Base-by-base conservation (phyloP, 2,797 vertebrate species). In the Arremon aurantiirostris region DNA sequence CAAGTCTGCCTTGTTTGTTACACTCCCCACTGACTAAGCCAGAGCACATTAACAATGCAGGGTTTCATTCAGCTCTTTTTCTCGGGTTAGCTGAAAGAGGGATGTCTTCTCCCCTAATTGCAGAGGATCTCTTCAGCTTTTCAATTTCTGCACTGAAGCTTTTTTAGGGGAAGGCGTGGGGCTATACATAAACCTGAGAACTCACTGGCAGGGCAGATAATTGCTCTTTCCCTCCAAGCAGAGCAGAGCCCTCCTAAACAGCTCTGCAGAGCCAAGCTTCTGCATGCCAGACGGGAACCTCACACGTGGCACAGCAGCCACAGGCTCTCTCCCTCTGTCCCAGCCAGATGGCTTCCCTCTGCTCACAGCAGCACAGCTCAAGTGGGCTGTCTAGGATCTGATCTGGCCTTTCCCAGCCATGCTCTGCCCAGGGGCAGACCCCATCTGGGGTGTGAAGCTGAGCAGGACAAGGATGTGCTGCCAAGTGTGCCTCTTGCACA, bases 1-100 rank as follows among this genome's bases (percentile, higher is more conserved):
- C 77, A 86, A 96, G 86, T 93, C 93, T 95, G 91, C 96, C 92
- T 85, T 78, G 91, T 89, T 96, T 81, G 59, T 93, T 88, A 82
- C 87, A 65, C 75, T 92, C 75, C 81, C 59, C 71, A 66, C 86
- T 66, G 73, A 91, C 94, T 89, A 89, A 96, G 94, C 78, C 3
- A 8, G 93, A 95, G 91, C 64, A 14, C 8, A 37, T 52, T 90
- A 92, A 89, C 86, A 91, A 94, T 91, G 84, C 71, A 52, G 12
- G 41, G n/a, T 59, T 96, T 94, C 89, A 81, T 61, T 73, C 16
- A 1, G 20, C 82, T 77, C 42, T 80, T 89, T 90, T 88, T 70
- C 82, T 90, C 15, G 1, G 80, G 92, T 50, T 92, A 84, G 96
- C 94, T 95, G 88, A 84, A 91, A 94, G 70, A 95, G 84, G 65